These are phyloP conservation scores for Acanthiza pusilla DNA, from an alignment of 2,797 vertebrate genomes.

Conservation along the genomic window DNA sequence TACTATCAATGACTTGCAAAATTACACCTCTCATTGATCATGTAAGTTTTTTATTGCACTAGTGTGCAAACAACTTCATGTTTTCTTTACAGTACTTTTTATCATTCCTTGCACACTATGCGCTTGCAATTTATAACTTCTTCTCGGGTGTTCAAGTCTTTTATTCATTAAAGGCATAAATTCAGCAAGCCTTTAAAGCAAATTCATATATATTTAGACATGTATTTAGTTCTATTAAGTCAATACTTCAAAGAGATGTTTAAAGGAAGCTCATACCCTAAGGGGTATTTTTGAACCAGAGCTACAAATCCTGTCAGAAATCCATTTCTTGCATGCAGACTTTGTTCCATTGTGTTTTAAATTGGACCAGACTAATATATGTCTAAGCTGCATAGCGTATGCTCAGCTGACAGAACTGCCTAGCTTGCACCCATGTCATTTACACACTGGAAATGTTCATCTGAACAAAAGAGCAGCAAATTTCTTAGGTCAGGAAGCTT, in stretches of 20 bases:
- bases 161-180: constrained; percentile 4
- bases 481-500: background rate
- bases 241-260: constrained; percentile 44
- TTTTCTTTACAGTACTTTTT: background rate
- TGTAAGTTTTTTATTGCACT: background rate
- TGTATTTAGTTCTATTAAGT: constrained; percentile 4
- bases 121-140: background rate
- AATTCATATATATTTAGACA: constrained; percentile 23
- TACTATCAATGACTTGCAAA: background rate
- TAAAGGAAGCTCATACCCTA: background rate
- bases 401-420: background rate
- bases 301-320: constrained; percentile 8
- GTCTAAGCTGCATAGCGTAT: background rate
- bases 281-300: background rate
- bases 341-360: background rate
- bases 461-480: background rate
- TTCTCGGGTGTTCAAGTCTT: background rate
- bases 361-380: background rate
- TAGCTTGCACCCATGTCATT: background rate
- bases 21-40: background rate
- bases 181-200: background rate
- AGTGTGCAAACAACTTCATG: accelerated
- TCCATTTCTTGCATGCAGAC: background rate
- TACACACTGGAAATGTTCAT: background rate
- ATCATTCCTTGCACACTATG: background rate